phyloP scores from a whole-genome alignment of 2,797 vertebrate species.

The Lagothrix lagotricha region DNA sequence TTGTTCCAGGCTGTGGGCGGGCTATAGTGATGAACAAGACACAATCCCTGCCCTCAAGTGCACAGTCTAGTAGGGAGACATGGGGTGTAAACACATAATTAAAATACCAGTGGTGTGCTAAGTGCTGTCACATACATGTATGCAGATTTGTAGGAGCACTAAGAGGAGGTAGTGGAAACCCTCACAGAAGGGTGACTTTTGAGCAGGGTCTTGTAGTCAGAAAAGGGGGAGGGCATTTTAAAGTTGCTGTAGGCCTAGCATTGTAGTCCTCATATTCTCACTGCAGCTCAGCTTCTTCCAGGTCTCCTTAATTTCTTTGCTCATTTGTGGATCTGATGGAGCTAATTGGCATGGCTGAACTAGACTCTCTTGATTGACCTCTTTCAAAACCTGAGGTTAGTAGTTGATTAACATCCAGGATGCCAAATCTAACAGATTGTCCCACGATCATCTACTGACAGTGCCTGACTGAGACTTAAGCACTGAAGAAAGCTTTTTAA shows the following conservation, averaged over 20 bases:
- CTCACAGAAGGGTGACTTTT: background rate
- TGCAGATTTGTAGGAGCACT: background rate
- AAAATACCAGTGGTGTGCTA: background rate
- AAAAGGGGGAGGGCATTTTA: background rate
- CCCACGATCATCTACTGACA: background rate
- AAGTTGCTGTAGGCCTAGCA: background rate
- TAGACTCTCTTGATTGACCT: conserved; percentile 29
- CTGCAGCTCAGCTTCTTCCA: background rate
- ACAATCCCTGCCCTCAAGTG: conserved; percentile 43
- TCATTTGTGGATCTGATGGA: background rate
- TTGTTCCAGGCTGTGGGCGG: conserved; percentile 47
- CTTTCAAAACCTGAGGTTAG: conserved; percentile 15
- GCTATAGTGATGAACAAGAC: conserved; percentile 9
- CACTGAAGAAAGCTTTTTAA: conserved; percentile 13
- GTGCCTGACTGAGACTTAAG: background rate
- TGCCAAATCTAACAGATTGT: background rate
- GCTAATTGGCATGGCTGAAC: conserved; percentile 29
- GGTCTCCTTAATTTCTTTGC: background rate
- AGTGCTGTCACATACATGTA: background rate
- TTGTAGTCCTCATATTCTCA: background rate
- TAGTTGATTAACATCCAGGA: conserved; percentile 20
- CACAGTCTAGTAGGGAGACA: background rate
- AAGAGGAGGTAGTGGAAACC: background rate
- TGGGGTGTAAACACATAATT: conserved; percentile 36
- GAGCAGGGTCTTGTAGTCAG: background rate